Percentiles rank a stretch among this genome's conserved stretches.
Evolutionary conservation across 1,140 invertebrate genomes (phyloP).

Genomic region (Cyclina sinensis): DNA sequence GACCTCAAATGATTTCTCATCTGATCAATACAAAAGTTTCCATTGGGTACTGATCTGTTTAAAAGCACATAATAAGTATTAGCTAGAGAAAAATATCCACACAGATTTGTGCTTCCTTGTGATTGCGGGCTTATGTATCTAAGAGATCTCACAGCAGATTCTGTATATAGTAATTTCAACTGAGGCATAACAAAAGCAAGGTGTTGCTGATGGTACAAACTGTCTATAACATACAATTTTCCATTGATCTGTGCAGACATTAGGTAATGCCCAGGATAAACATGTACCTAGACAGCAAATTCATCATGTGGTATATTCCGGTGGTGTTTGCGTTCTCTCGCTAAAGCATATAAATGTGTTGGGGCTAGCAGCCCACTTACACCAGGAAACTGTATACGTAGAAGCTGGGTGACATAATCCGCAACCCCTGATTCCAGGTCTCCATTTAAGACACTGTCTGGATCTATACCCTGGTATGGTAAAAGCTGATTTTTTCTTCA

Average conservation of each 20-base stretch:
- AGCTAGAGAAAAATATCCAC: not conserved
- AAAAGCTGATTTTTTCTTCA: constrained; percentile 23
- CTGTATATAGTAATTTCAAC: constrained; percentile 31
- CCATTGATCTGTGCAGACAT: constrained; percentile 26
- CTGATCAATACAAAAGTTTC: no score
- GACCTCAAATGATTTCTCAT: no score
- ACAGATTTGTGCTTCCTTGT: constrained; percentile 26
- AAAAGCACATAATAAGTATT: not conserved
- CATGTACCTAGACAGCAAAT: constrained; percentile 33
- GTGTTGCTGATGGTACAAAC: constrained; percentile 26
- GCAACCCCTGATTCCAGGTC: constrained; percentile 24
- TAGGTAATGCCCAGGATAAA: constrained; percentile 28
- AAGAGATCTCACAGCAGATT: constrained; percentile 26
- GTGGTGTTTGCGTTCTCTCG: constrained; percentile 29
- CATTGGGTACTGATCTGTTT: no score
- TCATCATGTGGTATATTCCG: constrained; percentile 16
- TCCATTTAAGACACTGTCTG: constrained; percentile 24
- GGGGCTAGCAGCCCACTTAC: constrained; percentile 2
- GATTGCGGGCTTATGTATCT: constrained; percentile 33
- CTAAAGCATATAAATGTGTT: constrained; percentile 24
- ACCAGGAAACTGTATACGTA: constrained; percentile 29
- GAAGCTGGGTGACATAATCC: constrained; percentile 22
- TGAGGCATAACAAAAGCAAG: constrained; percentile 23
- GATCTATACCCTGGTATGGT: constrained; percentile 29
- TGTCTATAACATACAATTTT: constrained; percentile 19